phyloP scores from a whole-genome alignment of 1,140 invertebrate genomes.

The Lycorma delicatula region DNA sequence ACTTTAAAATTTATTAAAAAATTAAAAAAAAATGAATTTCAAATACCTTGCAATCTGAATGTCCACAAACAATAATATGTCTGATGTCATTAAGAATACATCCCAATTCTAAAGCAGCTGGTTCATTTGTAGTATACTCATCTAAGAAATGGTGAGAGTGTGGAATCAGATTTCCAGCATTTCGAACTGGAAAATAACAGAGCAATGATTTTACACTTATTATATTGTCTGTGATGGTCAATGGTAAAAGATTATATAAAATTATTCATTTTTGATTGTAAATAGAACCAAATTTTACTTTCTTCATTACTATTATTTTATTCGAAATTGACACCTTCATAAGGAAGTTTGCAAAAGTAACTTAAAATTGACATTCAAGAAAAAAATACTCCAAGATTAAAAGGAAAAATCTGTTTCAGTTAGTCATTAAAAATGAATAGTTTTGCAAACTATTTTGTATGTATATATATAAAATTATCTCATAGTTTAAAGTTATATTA shows the following conservation, averaged over 20 bases:
- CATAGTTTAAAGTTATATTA: too few relatives aligned
- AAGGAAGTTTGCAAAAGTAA: too few relatives aligned
- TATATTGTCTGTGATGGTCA: background rate
- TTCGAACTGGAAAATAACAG: constrained; percentile 62
- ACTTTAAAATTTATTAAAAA: too few relatives aligned
- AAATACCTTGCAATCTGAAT: constrained; percentile 85
- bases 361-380: too few relatives aligned
- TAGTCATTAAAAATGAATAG: too few relatives aligned
- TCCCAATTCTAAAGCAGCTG: constrained; percentile 86
- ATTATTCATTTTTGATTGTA: too few relatives aligned
- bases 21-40: background rate
- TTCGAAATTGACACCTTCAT: too few relatives aligned
- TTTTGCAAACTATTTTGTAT: too few relatives aligned
- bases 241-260: background rate
- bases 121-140: constrained; percentile 84
- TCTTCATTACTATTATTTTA: constrained; percentile 2
- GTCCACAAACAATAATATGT: constrained; percentile 92
- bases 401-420: too few relatives aligned
- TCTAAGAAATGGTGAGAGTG: constrained; percentile 80
- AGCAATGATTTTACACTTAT: constrained; percentile 14
- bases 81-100: constrained; percentile 88
- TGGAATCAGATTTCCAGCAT: constrained; percentile 88
- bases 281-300: background rate
- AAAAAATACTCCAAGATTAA: too few relatives aligned
- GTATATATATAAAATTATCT: too few relatives aligned